Evolutionary conservation across 2,113 vertebrate genomes (phyloP).

Genomic region (Astatoreochromis straeleni): DNA sequence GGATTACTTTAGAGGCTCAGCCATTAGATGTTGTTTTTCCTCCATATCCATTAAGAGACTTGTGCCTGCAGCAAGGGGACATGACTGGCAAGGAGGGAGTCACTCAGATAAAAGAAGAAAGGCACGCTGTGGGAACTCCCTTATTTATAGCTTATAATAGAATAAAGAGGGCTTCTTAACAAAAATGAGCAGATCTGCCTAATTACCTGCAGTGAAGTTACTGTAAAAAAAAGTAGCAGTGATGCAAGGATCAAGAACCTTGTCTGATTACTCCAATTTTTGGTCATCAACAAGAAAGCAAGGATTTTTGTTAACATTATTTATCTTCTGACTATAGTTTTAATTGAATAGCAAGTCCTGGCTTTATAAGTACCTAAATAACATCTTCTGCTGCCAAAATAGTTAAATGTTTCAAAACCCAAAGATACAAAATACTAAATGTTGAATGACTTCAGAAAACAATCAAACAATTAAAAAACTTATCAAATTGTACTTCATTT

Average conservation of each 20-base stretch:
- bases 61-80: neutral
- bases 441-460: neutral
- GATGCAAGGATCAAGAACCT: neutral
- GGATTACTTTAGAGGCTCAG: constrained; percentile 38
- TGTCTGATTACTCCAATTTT: neutral
- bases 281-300: neutral
- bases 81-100: neutral
- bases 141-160: constrained; percentile 56
- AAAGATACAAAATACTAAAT: neutral
- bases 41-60: constrained; percentile 52
- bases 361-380: neutral
- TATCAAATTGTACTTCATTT: neutral
- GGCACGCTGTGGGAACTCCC: constrained; percentile 19
- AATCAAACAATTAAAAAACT: neutral
- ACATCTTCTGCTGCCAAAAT: neutral
- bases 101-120: neutral
- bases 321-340: neutral
- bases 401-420: neutral
- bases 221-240: neutral
- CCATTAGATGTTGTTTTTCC: constrained; percentile 44
- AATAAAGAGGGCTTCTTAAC: constrained; percentile 46
- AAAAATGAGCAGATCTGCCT: neutral
- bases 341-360: neutral
- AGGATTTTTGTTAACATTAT: neutral
- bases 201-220: neutral